Percentiles rank a stretch among this genome's conserved stretches.
Conservation (phyloP, 2,113 vertebrate genomes). For the Ciconia maguari region DNA sequence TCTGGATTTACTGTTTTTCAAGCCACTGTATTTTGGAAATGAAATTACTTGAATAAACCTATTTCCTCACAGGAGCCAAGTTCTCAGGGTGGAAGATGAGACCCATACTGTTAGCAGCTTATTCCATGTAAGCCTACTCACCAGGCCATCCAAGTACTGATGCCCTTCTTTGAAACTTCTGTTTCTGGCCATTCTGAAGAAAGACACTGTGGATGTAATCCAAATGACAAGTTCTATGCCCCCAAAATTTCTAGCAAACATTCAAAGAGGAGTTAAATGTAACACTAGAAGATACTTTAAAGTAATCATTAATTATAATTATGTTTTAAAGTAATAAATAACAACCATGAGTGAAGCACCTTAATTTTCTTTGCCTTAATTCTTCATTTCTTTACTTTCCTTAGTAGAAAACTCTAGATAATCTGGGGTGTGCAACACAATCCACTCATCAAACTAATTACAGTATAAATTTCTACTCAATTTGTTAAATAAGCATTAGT, state of each 20-base stretch:
- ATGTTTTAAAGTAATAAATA: neutral
- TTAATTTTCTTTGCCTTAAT: neutral
- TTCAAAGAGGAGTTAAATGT: neutral
- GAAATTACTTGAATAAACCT: neutral
- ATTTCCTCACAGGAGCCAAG: neutral
- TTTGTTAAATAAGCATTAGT: conserved; percentile 40
- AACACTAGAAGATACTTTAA: neutral
- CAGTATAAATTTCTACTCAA: conserved; percentile 45
- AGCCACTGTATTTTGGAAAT: neutral
- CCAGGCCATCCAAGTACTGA: neutral
- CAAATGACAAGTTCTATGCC: neutral
- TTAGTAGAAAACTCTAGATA: neutral
- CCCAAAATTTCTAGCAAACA: neutral
- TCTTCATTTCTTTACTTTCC: neutral
- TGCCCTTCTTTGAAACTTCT: neutral
- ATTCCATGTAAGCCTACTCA: neutral
- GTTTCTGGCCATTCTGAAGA: neutral
- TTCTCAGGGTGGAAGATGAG: neutral
- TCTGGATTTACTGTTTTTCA: neutral
- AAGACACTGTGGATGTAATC: neutral
- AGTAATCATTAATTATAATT: neutral
- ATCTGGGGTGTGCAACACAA: neutral
- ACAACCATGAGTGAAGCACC: neutral
- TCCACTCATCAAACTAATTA: conserved; percentile 40
- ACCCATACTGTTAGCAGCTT: neutral